A percentile compares a stretch with the other conserved stretches of the same genome.
These are phyloP conservation scores for Dromiciops gliroides DNA, from an alignment of 2,113 vertebrate species.

Conservation along the genomic window DNA sequence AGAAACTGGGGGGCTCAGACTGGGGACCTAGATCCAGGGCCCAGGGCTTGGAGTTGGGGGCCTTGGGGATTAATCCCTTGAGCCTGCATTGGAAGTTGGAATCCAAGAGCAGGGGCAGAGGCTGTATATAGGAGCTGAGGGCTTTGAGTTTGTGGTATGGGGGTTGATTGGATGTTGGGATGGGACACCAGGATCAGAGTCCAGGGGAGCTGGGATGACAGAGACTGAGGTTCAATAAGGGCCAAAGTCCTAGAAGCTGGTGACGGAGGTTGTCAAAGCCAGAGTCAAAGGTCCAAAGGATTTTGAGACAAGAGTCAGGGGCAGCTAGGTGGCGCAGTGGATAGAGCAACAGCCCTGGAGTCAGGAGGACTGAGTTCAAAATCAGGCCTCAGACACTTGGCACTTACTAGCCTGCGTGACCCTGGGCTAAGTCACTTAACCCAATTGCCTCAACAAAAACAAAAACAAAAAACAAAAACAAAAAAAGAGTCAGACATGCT, in stretches of 20 bases:
- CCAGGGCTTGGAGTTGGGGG: neutral
- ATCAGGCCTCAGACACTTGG: too few species aligned
- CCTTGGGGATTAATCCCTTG: neutral
- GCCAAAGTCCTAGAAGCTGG: neutral
- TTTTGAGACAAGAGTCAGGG: too few species aligned
- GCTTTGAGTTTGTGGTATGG: neutral
- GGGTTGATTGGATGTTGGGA: neutral
- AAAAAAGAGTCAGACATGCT: neutral
- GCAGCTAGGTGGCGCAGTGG: too few species aligned
- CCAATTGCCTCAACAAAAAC: too few species aligned
- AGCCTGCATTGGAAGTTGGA: neutral
- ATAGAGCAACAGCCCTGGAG: too few species aligned
- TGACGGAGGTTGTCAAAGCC: neutral
- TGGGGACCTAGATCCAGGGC: neutral
- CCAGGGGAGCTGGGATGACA: neutral
- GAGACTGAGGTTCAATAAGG: neutral
- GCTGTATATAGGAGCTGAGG: neutral
- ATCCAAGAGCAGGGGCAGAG: neutral
- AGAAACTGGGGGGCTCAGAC: neutral
- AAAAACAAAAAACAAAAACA: too few species aligned
- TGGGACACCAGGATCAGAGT: neutral
- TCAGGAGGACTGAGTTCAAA: too few species aligned
- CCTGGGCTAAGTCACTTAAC: too few species aligned
- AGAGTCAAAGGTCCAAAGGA: neutral
- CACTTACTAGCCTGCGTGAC: too few species aligned